A percentile compares a stretch with the other conserved stretches of the same genome.
phyloP scores from a whole-genome alignment of 2,888 invertebrate species.

The Torymus auratus region DNA sequence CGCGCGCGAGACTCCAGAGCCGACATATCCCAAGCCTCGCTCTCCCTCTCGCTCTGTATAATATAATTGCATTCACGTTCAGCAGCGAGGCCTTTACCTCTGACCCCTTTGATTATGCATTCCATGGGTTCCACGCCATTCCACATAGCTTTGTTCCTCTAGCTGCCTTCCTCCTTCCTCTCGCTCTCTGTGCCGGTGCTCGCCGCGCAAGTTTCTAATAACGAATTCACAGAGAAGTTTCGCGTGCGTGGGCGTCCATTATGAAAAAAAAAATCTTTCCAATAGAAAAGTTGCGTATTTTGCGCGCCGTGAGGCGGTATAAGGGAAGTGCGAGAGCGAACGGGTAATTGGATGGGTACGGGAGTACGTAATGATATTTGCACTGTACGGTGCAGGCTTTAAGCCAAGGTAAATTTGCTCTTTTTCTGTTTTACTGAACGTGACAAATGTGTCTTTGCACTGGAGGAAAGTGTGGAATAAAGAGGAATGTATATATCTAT shows the following conservation, averaged over 20 bases:
- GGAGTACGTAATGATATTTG: conserved; percentile 2
- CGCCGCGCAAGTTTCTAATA: conserved; percentile 9
- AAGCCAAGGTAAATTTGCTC: not conserved
- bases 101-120: conserved; percentile 62
- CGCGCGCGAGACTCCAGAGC: not conserved
- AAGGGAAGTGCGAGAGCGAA: not conserved
- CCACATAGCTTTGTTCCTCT: conserved; percentile 27
- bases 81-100: conserved; percentile 51
- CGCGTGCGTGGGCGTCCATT: conserved; percentile 10
- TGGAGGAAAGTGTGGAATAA: no score
- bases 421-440: conserved; percentile 19
- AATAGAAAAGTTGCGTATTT: not conserved
- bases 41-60: conserved; percentile 7
- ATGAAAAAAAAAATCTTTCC: not conserved
- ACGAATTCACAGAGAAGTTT: conserved; percentile 45
- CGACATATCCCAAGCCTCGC: not conserved
- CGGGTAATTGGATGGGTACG: not conserved
- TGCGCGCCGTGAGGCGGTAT: not conserved
- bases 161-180: not conserved
- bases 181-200: not conserved
- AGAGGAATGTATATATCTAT: no score
- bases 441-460: not conserved
- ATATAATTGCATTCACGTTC: conserved; percentile 46
- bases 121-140: conserved; percentile 53
- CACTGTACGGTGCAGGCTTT: no score